phyloP scores from a whole-genome alignment of 2,888 invertebrate species.

The Caenorhabditis sp. region DNA sequence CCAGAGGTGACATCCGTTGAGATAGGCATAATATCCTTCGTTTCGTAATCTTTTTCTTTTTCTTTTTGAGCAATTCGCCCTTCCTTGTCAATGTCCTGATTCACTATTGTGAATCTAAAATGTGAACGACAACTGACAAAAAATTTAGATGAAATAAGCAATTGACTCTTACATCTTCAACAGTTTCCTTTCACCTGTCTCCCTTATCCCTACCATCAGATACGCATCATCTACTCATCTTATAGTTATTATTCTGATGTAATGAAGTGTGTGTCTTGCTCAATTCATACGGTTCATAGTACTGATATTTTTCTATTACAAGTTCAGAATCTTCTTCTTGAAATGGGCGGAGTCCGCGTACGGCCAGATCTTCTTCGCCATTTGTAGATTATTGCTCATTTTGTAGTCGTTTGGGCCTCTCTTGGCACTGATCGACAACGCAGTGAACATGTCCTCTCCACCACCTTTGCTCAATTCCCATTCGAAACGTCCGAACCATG shows the following conservation, averaged over 20 bases:
- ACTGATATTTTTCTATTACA: conserved; percentile 6
- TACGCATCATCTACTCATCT: conserved; percentile 38
- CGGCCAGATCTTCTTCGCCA: conserved; percentile 76
- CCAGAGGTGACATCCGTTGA: too few species aligned
- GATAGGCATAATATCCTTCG: too few species aligned
- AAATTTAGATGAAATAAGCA: neutral
- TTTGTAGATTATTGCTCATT: conserved; percentile 33
- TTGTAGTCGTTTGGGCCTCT: conserved; percentile 58
- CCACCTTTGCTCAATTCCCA: conserved; percentile 51
- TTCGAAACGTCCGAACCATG: conserved; percentile 65
- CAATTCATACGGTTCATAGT: conserved; percentile 14
- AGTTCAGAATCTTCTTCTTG: conserved; percentile 71
- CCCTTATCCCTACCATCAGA: conserved; percentile 24
- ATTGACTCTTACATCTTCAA: neutral
- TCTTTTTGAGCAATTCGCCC: conserved; percentile 48
- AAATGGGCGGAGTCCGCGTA: conserved; percentile 67
- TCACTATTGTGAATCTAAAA: neutral
- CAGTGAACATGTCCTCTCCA: conserved; percentile 62
- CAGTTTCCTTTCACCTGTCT: neutral
- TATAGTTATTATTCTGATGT: conserved; percentile 57
- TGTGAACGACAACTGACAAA: neutral
- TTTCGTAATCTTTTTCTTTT: conserved; percentile 30
- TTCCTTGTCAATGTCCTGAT: neutral
- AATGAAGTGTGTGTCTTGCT: conserved; percentile 45
- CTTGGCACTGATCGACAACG: conserved; percentile 67